Evolutionary conservation across 2,888 invertebrate species (phyloP).

Genomic region (Allygus modestus): DNA sequence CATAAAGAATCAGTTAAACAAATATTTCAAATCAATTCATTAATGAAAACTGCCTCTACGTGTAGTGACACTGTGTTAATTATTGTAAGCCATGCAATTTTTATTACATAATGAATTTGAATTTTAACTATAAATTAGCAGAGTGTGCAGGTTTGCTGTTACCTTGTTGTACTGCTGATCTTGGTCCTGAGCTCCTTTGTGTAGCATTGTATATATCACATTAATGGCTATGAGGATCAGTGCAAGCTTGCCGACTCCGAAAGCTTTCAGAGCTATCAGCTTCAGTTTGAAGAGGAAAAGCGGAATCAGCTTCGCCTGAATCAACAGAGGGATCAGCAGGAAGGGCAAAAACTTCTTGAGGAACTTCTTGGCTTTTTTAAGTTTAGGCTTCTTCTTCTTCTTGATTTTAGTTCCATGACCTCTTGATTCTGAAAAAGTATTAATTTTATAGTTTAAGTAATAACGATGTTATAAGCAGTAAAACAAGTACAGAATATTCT

Average conservation of each 20-base stretch:
- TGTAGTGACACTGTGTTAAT: too few species aligned
- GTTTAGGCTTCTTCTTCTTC: slow-evolving; percentile 66
- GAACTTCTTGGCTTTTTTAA: slow-evolving; percentile 65
- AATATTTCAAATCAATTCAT: too few species aligned
- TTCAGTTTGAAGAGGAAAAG: slow-evolving; percentile 70
- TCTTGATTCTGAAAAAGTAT: slow-evolving; percentile 31
- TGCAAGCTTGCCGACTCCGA: slow-evolving; percentile 70
- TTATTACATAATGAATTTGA: too few species aligned
- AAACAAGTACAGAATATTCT: too few species aligned
- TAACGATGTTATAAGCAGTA: too few species aligned
- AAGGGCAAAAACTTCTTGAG: slow-evolving; percentile 70
- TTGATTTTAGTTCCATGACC: slow-evolving; percentile 63
- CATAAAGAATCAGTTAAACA: too few species aligned
- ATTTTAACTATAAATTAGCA: too few species aligned
- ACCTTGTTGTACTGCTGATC: slow-evolving; percentile 52
- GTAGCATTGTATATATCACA: slow-evolving; percentile 66
- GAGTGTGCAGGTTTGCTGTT: too few species aligned
- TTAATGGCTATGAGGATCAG: slow-evolving; percentile 70
- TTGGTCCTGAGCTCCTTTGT: slow-evolving; percentile 57
- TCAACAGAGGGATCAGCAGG: slow-evolving; percentile 70
- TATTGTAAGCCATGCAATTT: too few species aligned
- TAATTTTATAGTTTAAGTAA: background rate
- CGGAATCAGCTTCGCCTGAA: slow-evolving; percentile 71
- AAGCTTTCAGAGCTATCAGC: slow-evolving; percentile 70
- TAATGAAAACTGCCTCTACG: too few species aligned